Evolutionary conservation across 2,888 invertebrate genomes (phyloP), one percentile per base, ranked within the genome.

Genomic region (Rhodophaea formosa): DNA sequence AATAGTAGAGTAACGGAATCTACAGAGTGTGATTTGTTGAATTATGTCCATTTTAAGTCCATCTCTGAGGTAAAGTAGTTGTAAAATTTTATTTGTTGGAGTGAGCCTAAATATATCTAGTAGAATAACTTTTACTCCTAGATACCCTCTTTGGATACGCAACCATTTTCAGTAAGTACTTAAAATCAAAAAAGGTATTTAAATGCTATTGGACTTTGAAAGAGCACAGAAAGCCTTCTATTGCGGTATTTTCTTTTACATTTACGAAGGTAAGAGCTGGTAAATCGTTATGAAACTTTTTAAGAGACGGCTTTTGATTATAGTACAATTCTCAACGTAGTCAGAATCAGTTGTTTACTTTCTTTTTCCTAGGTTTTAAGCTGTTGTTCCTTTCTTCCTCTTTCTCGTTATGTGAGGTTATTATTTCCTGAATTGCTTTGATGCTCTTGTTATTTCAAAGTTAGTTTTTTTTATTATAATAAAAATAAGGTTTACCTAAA

Each of bases 141-240:
- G n/a, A n/a, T n/a, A n/a, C n/a, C n/a, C 8, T 6, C 39, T 12
- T 39, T 39, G 1, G 10, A 39, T 39, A 39, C 39, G 39, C n/a
- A 10, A n/a, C 39, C 12, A 12, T 39, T n/a, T 5, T 10, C 8
- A 10, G 73, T 76, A 75, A 78, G 70, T 75, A 69, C 74, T 68
- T 75, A 74, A 72, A 75, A 77, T 74, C 76, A 73, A 74, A 63
- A 67, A 62, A 55, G 58, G 58, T 68, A 62, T 72, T 70, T 66
- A 70, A 75, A 72, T 69, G 66, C 70, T 45, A 46, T 45, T 45
- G 30, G 44, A 44, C 45, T 55, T 55, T 35, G 17, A 45, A 55
- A 55, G 45, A 55, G 45, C 32, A 64, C 62, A 62, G 55, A 66
- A 69, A 65, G 64, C 67, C 66, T 64, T 67, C 61, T 58, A 65